Base-by-base conservation (phyloP, 2,888 invertebrate genomes). In the Cantharis flavilabris region DNA sequence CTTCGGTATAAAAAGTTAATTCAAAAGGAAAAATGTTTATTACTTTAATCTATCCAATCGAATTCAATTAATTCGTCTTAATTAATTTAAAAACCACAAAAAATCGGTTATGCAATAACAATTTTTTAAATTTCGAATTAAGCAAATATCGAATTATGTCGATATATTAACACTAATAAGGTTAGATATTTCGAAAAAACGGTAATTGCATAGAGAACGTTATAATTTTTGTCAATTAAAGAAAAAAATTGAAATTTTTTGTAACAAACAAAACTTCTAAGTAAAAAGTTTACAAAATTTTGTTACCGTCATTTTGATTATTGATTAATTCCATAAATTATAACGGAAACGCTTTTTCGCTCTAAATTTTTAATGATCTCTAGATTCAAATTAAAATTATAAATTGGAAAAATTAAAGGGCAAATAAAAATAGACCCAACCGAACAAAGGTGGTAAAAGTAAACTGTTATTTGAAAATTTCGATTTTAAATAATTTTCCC, bases 61-160 rank as follows among this genome's bases (percentile, higher is more conserved):
- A 67, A 23, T 67, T 67, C 65, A 67, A 49, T 67, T 67, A 67
- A 67, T 67, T 20, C 26, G 65, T 64, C 23, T 67, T 67, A 67
- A 67, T 67, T 67, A 67, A 67, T 26, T 67, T 67, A 67, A 67
- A 65, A 67, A 67, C 23, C 65, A 67, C 26, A 67, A 67, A 67
- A 67, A 67, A 16, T 67, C 10, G 65, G 26, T 67, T 67, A 9
- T n/a, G 65, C 26, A 67, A 26, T 23, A 26, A n/a, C 18, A 23
- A 23, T 23, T 67, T 67, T 67, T 67, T 23, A 20, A 67, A 67
- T 11, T 49, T 49, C 49, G 49, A 49, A 49, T 49, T 49, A n/a
- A 7, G n/a, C 49, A 49, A 49, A 49, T 49, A 49, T 49, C 49
- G 49, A 49, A 49, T 49, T n/a, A 49, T 49, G 49, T 49, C 49